Base-by-base conservation (phyloP, 2,797 vertebrate genomes). In the Etheostoma perlongum region DNA sequence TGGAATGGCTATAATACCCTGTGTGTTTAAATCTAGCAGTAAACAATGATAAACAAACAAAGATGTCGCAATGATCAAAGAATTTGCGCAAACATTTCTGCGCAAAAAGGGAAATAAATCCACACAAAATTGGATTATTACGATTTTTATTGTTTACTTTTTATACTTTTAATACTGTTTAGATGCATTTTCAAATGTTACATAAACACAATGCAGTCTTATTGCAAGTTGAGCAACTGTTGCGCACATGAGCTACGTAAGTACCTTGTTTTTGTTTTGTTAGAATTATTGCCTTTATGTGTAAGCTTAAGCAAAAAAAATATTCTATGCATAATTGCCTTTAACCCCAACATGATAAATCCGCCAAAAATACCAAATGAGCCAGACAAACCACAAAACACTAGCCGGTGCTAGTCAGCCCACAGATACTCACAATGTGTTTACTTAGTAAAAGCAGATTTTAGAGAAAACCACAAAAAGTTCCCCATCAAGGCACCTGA, bases 401-500 rank as follows among this genome's bases (percentile, higher is more conserved):
- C 53, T 25, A 23, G 23, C 19, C 11, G 15, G 11, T 2, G 1
- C 15, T 5, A 14, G 23, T 61, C 42, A 49, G n/a, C 6, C 6
- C 11, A 10, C 13, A 27, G 19, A 33, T 30, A 40, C 6, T n/a
- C 6, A 16, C 2, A 5, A 2, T 27, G 54, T 23, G 21, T 66
- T 25, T 30, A 40, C 5, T 18, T 15, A 44, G 12, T 40, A 13
- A 49, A 40, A 40, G 2, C 36, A 11, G 36, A 40, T 40, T 40
- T 40, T 11, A 40, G 30, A 48, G 11, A 27, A 66, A 33, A 48
- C 23, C 59, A 36, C 13, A 36, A 59, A 25, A 8, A 19, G 52
- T 79, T 75, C 40, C 23, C 5, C 9, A 59, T n/a, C n/a, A 55
- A 47, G 52, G 40, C 52, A 76, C 40, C 59, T 53, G 76, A 55